These are phyloP conservation scores for Darevskia nairensis DNA, from an alignment of 2,797 vertebrate genomes.

Conservation along the genomic window DNA sequence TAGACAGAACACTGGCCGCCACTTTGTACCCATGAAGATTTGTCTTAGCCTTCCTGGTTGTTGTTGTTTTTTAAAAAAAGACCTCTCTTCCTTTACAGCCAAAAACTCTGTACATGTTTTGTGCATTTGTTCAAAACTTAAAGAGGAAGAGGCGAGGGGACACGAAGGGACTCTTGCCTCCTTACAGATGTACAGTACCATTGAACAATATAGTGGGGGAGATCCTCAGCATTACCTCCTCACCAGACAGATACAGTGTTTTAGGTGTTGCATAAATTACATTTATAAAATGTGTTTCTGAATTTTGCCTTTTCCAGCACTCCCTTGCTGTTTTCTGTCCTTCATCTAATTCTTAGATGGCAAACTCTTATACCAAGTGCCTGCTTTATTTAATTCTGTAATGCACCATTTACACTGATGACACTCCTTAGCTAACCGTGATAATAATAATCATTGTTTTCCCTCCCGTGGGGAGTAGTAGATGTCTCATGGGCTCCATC, in stretches of 20 bases:
- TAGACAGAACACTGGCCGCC: neutral
- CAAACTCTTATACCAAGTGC: conserved; percentile 1
- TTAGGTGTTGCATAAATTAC: neutral
- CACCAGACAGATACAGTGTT: too few relatives aligned
- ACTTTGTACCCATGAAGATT: neutral
- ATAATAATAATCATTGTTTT: conserved; percentile 18
- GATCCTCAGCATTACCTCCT: neutral
- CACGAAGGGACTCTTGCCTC: neutral
- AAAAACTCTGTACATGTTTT: neutral
- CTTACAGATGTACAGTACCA: neutral
- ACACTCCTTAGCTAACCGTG: conserved; percentile 17
- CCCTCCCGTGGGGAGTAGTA: neutral
- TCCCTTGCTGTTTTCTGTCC: neutral
- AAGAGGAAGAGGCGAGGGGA: neutral
- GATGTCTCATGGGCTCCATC: neutral
- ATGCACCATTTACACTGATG: conserved; percentile 1
- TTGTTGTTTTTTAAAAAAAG: neutral
- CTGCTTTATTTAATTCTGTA: conserved; percentile 26
- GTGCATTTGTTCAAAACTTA: neutral
- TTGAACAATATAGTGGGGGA: neutral
- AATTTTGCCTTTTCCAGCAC: neutral
- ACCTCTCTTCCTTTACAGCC: neutral
- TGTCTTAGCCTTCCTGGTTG: neutral
- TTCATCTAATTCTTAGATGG: neutral
- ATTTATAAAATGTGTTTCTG: neutral